Evolutionary conservation across 2,888 invertebrate genomes (phyloP).

Genomic region (Sinotaia quadrata): DNA sequence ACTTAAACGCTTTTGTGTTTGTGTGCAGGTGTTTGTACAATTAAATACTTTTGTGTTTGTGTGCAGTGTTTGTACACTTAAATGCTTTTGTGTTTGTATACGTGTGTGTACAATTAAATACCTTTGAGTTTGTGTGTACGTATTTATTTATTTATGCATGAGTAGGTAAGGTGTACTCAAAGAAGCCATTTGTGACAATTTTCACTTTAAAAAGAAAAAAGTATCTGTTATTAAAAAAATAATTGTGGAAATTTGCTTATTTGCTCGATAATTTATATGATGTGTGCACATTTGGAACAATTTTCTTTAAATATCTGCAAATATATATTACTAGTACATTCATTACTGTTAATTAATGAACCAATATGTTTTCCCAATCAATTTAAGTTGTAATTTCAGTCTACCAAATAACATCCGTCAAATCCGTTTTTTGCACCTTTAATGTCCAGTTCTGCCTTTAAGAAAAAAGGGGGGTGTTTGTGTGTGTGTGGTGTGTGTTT

Average conservation of each 20-base stretch:
- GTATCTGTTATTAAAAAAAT: no score
- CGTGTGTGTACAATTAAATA: background rate
- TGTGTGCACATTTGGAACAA: background rate
- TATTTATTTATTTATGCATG: no score
- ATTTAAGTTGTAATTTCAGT: background rate
- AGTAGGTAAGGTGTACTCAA: no score
- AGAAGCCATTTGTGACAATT: background rate
- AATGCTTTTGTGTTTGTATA: background rate
- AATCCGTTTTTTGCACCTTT: no score
- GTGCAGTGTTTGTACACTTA: background rate
- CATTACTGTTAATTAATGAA: background rate
- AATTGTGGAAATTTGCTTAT: no score
- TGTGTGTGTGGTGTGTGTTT: background rate
- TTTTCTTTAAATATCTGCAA: background rate
- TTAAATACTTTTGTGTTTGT: background rate
- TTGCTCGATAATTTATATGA: background rate
- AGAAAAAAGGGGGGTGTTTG: background rate
- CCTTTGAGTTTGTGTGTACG: background rate
- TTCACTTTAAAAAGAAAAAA: no score
- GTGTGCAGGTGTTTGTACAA: background rate
- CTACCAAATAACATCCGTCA: no score
- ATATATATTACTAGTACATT: background rate
- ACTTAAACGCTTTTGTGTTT: background rate
- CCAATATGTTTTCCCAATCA: background rate
- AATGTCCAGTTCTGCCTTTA: background rate